phyloP scores from a whole-genome alignment of 2,113 vertebrate genomes.

The Leiothrix lutea region DNA sequence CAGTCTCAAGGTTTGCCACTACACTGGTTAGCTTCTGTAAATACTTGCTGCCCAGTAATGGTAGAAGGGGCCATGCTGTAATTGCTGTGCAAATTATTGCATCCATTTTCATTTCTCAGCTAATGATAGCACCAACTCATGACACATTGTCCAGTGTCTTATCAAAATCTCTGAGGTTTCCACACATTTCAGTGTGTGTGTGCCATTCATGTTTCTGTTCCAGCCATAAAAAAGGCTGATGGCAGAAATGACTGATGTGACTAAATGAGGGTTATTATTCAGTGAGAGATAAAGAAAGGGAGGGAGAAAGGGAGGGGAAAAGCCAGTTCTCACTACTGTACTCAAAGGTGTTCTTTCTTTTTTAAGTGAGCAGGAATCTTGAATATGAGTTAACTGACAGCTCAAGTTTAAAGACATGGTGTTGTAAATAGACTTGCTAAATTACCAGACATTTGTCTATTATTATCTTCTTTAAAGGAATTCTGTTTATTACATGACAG shows the following conservation, averaged over 20 bases:
- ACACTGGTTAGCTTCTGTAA: background rate
- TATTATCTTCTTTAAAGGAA: background rate
- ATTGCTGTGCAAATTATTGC: background rate
- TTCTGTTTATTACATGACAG: background rate
- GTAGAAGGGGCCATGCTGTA: background rate
- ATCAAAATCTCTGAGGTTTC: background rate
- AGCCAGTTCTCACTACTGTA: background rate
- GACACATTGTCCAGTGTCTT: background rate
- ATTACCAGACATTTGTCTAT: background rate
- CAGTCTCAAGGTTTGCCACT: background rate
- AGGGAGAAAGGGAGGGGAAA: background rate
- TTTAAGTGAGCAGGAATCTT: background rate
- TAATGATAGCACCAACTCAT: background rate
- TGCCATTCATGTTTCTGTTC: background rate
- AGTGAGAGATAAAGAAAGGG: background rate
- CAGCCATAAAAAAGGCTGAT: background rate
- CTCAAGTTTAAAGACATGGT: background rate
- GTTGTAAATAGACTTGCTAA: background rate
- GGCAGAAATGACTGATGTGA: background rate
- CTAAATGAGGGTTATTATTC: background rate
- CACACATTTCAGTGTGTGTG: background rate
- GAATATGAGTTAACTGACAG: background rate
- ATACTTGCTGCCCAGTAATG: background rate
- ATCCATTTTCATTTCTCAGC: background rate
- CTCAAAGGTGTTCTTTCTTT: background rate